A percentile compares a stretch with the other conserved stretches of the same genome.
These are phyloP conservation scores for Leucania comma DNA, from an alignment of 2,888 invertebrate species.

Conservation along the genomic window DNA sequence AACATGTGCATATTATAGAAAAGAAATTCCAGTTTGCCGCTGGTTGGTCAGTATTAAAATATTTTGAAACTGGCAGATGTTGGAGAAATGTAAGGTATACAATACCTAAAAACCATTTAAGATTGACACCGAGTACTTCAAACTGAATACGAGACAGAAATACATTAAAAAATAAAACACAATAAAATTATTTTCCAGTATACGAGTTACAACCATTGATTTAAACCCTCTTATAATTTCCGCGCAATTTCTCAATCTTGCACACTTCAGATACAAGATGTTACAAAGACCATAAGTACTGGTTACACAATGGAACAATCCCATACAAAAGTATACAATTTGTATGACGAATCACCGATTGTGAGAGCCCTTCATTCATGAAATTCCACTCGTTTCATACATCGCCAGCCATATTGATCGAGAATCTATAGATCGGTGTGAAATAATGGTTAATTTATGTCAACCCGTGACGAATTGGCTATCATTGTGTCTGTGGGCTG, in stretches of 20 bases:
- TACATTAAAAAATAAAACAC: slow-evolving; percentile 26
- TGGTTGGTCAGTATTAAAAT: no score
- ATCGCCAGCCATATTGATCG: slow-evolving; percentile 54
- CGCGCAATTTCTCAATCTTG: slow-evolving; percentile 64
- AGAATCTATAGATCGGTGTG: slow-evolving; percentile 67
- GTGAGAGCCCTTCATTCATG: slow-evolving; percentile 59
- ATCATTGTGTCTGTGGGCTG: slow-evolving; percentile 68
- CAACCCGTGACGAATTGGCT: slow-evolving; percentile 72
- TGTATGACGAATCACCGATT: slow-evolving; percentile 74
- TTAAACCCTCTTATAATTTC: slow-evolving; percentile 60
- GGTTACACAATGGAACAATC: slow-evolving; percentile 59
- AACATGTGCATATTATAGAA: no score
- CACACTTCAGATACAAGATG: slow-evolving; percentile 61
- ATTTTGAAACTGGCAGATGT: no score
- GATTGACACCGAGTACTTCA: not conserved
- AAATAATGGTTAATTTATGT: slow-evolving; percentile 77
- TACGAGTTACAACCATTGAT: slow-evolving; percentile 37
- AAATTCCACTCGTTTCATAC: slow-evolving; percentile 55
- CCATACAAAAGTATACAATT: slow-evolving; percentile 66
- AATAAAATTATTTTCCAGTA: slow-evolving; percentile 42
- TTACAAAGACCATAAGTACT: slow-evolving; percentile 55
- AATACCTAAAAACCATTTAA: no score
- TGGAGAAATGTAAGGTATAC: no score
- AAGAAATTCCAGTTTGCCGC: no score
- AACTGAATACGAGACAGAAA: not conserved